These are phyloP conservation scores for Drosophila simulans DNA, from an alignment of 1,140 invertebrate species.

Conservation along the genomic window DNA sequence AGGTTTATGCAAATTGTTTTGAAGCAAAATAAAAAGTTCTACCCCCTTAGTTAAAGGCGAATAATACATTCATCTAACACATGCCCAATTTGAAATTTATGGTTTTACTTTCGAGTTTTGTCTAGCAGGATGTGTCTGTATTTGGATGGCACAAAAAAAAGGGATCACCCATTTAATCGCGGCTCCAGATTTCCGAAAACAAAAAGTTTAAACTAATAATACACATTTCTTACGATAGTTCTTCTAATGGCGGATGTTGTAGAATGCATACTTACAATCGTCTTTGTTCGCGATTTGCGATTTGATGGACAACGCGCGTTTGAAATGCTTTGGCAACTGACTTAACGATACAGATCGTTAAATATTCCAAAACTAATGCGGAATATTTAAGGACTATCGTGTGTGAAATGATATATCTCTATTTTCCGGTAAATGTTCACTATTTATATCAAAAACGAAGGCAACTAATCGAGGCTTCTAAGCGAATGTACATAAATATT, in stretches of 20 bases:
- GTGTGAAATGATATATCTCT: conserved; percentile 52
- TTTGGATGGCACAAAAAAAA: neutral
- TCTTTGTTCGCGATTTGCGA: conserved; percentile 16
- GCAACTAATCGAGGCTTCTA: conserved; percentile 9
- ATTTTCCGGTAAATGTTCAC: conserved; percentile 84
- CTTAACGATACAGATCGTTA: conserved; percentile 65
- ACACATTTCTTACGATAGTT: conserved; percentile 21
- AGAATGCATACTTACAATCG: conserved; percentile 45
- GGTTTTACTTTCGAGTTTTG: neutral
- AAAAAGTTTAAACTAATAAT: conserved; percentile 8
- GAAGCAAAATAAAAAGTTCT: conserved; percentile 21
- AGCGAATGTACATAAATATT: conserved; percentile 6
- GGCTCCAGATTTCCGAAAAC: neutral
- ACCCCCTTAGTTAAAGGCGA: conserved; percentile 25
- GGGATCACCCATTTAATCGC: neutral
- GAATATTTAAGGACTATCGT: conserved; percentile 77
- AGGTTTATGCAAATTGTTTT: conserved; percentile 16
- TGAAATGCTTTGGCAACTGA: conserved; percentile 35
- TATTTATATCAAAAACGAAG: conserved; percentile 72
- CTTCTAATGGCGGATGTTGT: conserved; percentile 22
- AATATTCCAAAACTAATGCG: conserved; percentile 51
- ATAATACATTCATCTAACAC: conserved; percentile 38
- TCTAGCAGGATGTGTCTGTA: conserved; percentile 23
- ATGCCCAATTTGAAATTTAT: conserved; percentile 20
- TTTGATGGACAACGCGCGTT: conserved; percentile 22